A percentile compares a stretch with the other conserved stretches of the same genome.
These are phyloP conservation scores for Percopsis transmontana DNA, from an alignment of 2,113 vertebrate species.

Conservation along the genomic window DNA sequence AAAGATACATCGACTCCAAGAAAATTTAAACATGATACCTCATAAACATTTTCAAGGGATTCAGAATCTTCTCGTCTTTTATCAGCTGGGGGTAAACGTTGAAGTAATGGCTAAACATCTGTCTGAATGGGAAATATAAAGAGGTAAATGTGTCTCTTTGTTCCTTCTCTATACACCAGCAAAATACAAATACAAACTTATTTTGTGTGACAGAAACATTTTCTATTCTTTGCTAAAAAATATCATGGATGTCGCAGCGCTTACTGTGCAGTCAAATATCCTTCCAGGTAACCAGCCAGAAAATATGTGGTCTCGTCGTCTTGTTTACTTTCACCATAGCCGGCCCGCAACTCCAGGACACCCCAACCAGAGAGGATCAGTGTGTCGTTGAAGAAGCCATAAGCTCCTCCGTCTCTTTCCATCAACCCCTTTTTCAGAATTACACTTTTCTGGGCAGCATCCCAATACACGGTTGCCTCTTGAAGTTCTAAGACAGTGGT, in stretches of 20 bases:
- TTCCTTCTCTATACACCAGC: no score
- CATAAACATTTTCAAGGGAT: slow-evolving; percentile 81
- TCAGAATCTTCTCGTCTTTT: slow-evolving; percentile 70
- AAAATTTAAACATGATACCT: slow-evolving; percentile 72
- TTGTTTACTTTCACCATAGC: slow-evolving; percentile 74
- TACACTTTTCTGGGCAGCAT: slow-evolving; percentile 76
- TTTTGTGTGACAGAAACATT: no score
- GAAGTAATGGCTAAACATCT: slow-evolving; percentile 83
- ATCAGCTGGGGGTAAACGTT: slow-evolving; percentile 90
- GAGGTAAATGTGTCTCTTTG: no score
- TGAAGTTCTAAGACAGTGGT: slow-evolving; percentile 56
- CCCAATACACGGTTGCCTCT: slow-evolving; percentile 84
- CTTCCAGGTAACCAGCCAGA: slow-evolving; percentile 87
- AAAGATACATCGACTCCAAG: no score
- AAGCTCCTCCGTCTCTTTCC: slow-evolving; percentile 82
- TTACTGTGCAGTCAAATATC: slow-evolving; percentile 88
- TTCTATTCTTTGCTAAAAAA: no score
- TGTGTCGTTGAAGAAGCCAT: slow-evolving; percentile 87
- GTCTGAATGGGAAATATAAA: slow-evolving; percentile 76
- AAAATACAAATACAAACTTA: no score
- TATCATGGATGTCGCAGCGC: slow-evolving; percentile 41
- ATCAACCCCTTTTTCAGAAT: slow-evolving; percentile 75
- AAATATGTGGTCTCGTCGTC: slow-evolving; percentile 82
- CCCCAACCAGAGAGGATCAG: slow-evolving; percentile 84
- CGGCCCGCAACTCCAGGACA: slow-evolving; percentile 85